Conservation (phyloP, 2,888 invertebrate species). For the Diloba caeruleocephala region DNA sequence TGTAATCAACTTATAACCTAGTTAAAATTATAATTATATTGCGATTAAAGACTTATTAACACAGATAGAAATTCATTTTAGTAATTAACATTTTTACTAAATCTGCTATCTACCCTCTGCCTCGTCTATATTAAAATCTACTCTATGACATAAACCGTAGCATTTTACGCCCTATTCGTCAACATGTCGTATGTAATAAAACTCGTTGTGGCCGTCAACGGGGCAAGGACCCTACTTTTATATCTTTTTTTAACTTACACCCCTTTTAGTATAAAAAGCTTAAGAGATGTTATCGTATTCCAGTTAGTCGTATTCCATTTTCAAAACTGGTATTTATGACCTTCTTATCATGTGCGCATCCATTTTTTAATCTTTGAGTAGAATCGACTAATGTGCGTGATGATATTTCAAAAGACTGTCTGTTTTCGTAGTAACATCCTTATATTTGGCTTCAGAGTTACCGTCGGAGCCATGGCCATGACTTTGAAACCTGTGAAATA, state of each 20-base stretch:
- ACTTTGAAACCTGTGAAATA: slow-evolving; percentile 39
- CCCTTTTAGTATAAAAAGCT: slow-evolving; percentile 74
- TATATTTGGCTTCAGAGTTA: slow-evolving; percentile 19
- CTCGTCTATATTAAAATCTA: slow-evolving; percentile 50
- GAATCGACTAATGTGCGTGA: slow-evolving; percentile 58
- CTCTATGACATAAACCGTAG: slow-evolving; percentile 64
- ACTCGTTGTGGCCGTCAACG: slow-evolving; percentile 76
- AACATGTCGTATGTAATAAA: slow-evolving; percentile 81
- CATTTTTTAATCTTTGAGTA: slow-evolving; percentile 55
- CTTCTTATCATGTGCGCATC: slow-evolving; percentile 67
- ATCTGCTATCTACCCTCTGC: slow-evolving; percentile 7
- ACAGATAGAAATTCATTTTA: too few relatives aligned
- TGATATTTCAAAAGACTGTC: slow-evolving; percentile 50
- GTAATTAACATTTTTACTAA: too few relatives aligned
- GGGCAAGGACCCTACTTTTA: slow-evolving; percentile 77
- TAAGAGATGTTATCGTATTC: slow-evolving; percentile 72
- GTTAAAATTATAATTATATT: too few relatives aligned
- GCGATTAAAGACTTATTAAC: too few relatives aligned
- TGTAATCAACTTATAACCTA: too few relatives aligned
- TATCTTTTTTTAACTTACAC: slow-evolving; percentile 70
- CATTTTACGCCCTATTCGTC: slow-evolving; percentile 77
- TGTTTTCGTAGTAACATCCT: slow-evolving; percentile 34
- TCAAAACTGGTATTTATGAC: slow-evolving; percentile 74
- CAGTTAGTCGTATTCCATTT: slow-evolving; percentile 63
- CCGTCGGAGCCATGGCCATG: slow-evolving; percentile 29